A percentile compares a stretch with the other conserved stretches of the same genome.
These are phyloP conservation scores for Lottia gigantea DNA, from an alignment of 2,888 invertebrate species.

Conservation along the genomic window DNA sequence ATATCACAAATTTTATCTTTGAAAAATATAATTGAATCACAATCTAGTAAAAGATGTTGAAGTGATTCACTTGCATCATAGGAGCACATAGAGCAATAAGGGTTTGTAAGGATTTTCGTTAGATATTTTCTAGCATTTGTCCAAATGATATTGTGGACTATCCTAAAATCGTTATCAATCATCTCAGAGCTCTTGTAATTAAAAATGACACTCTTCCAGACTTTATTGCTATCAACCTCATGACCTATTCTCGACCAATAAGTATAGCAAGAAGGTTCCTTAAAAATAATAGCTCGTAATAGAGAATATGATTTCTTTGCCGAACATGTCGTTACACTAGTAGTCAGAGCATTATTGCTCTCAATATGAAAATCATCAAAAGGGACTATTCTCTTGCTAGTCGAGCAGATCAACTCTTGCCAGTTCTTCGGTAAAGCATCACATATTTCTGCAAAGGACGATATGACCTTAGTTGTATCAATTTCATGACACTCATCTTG, in stretches of 20 bases:
- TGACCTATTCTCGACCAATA: neutral
- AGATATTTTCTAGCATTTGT: neutral
- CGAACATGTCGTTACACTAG: neutral
- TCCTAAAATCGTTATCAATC: neutral
- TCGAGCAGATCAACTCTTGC: neutral
- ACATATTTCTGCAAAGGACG: neutral
- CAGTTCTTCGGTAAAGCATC: neutral
- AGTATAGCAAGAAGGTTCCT: neutral
- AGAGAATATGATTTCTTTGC: neutral
- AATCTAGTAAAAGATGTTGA: neutral
- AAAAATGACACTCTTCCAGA: neutral
- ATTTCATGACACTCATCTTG: neutral
- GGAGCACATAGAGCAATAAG: neutral
- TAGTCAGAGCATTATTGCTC: neutral
- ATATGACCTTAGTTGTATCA: neutral
- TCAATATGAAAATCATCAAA: neutral
- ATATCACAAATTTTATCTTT: neutral
- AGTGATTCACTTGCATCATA: neutral
- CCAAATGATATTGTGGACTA: neutral
- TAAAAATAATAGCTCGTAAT: neutral
- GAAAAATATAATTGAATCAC: neutral
- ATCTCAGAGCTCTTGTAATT: constrained; percentile 1
- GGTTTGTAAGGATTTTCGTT: neutral
- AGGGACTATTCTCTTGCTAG: neutral
- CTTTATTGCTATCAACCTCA: neutral